Conservation (phyloP, 1,140 invertebrate genomes). For the Adoxophyes honmai region DNA sequence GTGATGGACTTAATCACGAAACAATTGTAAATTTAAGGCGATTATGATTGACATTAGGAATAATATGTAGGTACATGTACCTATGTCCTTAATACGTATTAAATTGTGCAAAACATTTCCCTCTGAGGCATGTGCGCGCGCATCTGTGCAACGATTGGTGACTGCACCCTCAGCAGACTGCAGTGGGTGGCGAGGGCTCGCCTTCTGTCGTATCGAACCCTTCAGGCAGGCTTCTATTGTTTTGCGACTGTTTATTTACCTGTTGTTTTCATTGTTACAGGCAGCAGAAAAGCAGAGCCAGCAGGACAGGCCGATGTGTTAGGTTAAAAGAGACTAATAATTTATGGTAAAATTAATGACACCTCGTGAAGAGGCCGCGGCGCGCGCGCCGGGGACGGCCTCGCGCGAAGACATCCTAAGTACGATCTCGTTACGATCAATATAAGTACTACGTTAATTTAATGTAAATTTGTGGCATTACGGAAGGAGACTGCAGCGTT, state of each 20-base stretch:
- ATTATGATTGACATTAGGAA: too few relatives aligned
- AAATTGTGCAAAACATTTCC: too few relatives aligned
- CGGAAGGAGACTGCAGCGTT: slow-evolving; percentile 61
- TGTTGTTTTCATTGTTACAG: slow-evolving; percentile 69
- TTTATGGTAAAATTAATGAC: slow-evolving; percentile 61
- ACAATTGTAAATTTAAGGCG: slow-evolving; percentile 19
- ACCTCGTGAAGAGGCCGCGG: slow-evolving; percentile 42
- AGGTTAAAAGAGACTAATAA: slow-evolving; percentile 53
- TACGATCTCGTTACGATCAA: slow-evolving; percentile 75
- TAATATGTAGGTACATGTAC: too few relatives aligned
- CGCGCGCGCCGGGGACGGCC: slow-evolving; percentile 24
- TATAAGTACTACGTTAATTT: slow-evolving; percentile 51
- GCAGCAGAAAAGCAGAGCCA: slow-evolving; percentile 71
- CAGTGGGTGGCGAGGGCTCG: slow-evolving; percentile 23
- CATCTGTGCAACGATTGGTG: slow-evolving; percentile 45
- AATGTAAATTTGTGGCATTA: slow-evolving; percentile 72
- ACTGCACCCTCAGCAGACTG: slow-evolving; percentile 21
- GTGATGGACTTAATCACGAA: slow-evolving; percentile 17
- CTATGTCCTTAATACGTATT: too few relatives aligned
- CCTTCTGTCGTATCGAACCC: slow-evolving; percentile 28
- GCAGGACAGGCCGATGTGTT: slow-evolving; percentile 65
- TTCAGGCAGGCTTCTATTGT: slow-evolving; percentile 16
- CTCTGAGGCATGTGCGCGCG: slow-evolving; percentile 40
- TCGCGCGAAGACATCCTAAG: slow-evolving; percentile 72
- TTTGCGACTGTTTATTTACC: slow-evolving; percentile 22